Base-by-base conservation (phyloP, 2,797 vertebrate species). In the Gallinago stenura region DNA sequence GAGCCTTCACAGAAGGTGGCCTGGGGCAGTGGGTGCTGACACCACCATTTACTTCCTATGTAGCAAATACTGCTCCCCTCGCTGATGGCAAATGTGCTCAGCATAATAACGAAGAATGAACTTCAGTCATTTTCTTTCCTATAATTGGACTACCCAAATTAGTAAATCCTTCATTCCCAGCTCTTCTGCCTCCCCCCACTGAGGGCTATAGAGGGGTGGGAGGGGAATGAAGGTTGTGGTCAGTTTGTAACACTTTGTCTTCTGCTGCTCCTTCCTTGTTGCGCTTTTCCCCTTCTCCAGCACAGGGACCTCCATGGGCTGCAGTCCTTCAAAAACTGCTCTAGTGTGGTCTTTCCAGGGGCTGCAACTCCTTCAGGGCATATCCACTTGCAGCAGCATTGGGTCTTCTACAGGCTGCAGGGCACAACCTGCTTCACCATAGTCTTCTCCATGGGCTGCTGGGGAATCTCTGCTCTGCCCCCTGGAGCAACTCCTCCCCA, bases 181-280 rank as follows among this genome's bases (percentile, higher is more conserved):
- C 30, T 45, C 15, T 43, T 66, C 33, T 31, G 11, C 6, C 30
- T 54, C 20, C 5, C 5, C 1, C 0, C 3, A 2, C 6, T 25
- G 41, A 15, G 41, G 41, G 41, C 41, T 41, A 15, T 15, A 41
- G 41, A 41, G 41, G 41, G 41, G 41, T 41, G 41, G 41, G 37
- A 39, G 12, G 37, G 41, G 41, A 41, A 41, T 41, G 41, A 41
- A 15, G 41, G 41, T 41, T 41, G 41, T 41, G 41, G 41, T 41
- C 41, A 41, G 41, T 41, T 41, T 4, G 15, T 41, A 41, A 15
- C 13, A 41, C 41, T 41, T 41, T 41, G 41, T 41, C 15, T 41
- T 41, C 41, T 41, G 41, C 41, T 41, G 41, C 41, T 41, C 41
- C 41, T 41, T 41, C 41, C 41, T 41, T 41, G 41, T 41, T 16